Percentiles rank a stretch among this genome's conserved stretches.
Conservation (phyloP, 1,140 invertebrate genomes). For the Trichonephila inaurata region DNA sequence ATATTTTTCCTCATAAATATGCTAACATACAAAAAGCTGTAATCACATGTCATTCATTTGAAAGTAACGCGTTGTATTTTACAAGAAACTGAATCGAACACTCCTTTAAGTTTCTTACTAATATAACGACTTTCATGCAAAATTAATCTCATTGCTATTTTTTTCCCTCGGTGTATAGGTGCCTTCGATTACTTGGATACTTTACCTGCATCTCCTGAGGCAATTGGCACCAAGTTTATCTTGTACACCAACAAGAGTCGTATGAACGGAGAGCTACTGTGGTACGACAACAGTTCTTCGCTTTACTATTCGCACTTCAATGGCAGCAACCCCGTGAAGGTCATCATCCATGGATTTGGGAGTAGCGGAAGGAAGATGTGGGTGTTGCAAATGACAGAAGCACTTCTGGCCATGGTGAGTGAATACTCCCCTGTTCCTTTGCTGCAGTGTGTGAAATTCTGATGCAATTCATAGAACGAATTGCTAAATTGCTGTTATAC, state of each 20-base stretch:
- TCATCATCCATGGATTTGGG: slow-evolving; percentile 97
- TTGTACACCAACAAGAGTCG: slow-evolving; percentile 81
- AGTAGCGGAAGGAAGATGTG: slow-evolving; percentile 93
- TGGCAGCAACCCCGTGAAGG: slow-evolving; percentile 87
- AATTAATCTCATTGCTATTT: not conserved
- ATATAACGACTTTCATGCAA: no score
- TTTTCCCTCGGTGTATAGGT: slow-evolving; percentile 79
- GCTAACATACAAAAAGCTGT: no score
- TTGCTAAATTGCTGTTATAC: no score
- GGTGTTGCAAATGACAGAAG: slow-evolving; percentile 95
- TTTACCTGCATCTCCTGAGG: slow-evolving; percentile 84
- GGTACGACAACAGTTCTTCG: slow-evolving; percentile 75
- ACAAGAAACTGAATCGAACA: no score
- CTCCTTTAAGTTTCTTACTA: no score
- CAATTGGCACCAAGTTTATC: slow-evolving; percentile 86
- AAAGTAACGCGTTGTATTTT: no score
- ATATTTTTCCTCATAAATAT: no score
- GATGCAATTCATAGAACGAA: no score
- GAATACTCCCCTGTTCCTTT: no score
- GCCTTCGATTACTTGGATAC: slow-evolving; percentile 95
- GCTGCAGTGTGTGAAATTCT: no score
- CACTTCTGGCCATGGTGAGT: slow-evolving; percentile 91
- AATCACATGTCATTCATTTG: no score
- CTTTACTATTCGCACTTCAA: slow-evolving; percentile 83
- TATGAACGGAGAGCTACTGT: slow-evolving; percentile 78